phyloP scores from a whole-genome alignment of 2,888 invertebrate genomes.

The Erebia palarica region DNA sequence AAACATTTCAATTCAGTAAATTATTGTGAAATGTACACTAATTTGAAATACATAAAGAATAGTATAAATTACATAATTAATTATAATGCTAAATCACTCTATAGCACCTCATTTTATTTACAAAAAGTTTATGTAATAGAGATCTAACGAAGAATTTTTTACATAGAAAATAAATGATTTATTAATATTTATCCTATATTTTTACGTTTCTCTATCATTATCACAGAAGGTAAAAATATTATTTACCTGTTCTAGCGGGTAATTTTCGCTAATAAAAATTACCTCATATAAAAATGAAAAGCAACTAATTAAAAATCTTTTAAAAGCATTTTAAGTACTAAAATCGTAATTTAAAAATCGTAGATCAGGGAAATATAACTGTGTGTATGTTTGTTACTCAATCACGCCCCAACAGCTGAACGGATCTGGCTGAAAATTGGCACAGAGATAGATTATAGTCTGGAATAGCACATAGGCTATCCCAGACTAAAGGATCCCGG shows the following conservation, averaged over 20 bases:
- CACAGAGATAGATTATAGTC: no score
- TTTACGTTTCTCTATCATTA: slow-evolving; percentile 16
- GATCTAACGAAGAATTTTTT: background rate
- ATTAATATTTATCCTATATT: background rate
- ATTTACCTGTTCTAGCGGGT: slow-evolving; percentile 27
- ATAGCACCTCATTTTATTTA: slow-evolving; percentile 17
- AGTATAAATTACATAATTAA: background rate
- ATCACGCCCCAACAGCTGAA: no score
- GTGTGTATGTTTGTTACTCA: no score
- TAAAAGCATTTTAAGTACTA: background rate
- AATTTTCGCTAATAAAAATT: slow-evolving; percentile 14
- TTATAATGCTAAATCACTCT: background rate
- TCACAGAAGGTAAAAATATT: slow-evolving; percentile 29
- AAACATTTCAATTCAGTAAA: background rate
- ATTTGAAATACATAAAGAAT: background rate
- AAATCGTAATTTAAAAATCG: background rate
- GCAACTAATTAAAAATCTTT: background rate
- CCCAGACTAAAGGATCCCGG: no score
- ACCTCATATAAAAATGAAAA: slow-evolving; percentile 7
- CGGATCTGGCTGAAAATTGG: no score
- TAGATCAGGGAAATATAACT: background rate
- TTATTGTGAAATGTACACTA: background rate
- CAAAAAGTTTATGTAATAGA: background rate
- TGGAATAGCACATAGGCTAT: no score
- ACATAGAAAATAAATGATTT: background rate